Evolutionary conservation across 2,113 vertebrate genomes (phyloP), one percentile per base, ranked within the genome.

Genomic region (Tachysurus vachellii): DNA sequence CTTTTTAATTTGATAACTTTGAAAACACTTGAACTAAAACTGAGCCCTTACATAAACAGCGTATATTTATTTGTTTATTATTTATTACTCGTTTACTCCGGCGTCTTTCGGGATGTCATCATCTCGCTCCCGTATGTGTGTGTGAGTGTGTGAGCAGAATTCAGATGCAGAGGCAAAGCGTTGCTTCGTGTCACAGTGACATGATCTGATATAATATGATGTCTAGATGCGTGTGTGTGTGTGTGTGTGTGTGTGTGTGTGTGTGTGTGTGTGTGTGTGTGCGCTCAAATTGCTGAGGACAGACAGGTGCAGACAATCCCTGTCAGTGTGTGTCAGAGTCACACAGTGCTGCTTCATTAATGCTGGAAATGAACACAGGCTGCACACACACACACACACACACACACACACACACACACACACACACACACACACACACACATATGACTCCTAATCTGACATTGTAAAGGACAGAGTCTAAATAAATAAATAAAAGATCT

Each of bases 271-370:
- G 79, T 61, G 77, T 62, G 80, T 83, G 82, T n/a, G n/a, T 54
- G 36, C 9, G 23, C 42, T 83, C 42, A 66, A 21, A n/a, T 59
- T 12, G 21, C 31, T 28, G 85, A 87, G 87, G 85, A 90, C 70
- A 79, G 89, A 87, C 87, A 90, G 83, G 85, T 87, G 87, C 82
- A 88, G 89, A 85, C 85, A 68, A 85, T 75, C 28, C 31, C 73
- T 90, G 89, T 90, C 87, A 88, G 28, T 9, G 75, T 85, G 64
- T 2, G 66, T 90, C 71, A 73, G 81, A 88, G 42, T 80, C 87
- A 87, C 47, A 42, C 56, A 66, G n/a, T n/a, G 31, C 57, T 59
- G 64, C 77, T 85, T 87, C 44, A 50, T 86, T 80, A 83, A 53
- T 64, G 66, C 89, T 88, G 87, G 44, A 90, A 75, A 85, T 80